Base-by-base conservation (phyloP, 2,888 invertebrate species). In the Meliscaeva auricollis region DNA sequence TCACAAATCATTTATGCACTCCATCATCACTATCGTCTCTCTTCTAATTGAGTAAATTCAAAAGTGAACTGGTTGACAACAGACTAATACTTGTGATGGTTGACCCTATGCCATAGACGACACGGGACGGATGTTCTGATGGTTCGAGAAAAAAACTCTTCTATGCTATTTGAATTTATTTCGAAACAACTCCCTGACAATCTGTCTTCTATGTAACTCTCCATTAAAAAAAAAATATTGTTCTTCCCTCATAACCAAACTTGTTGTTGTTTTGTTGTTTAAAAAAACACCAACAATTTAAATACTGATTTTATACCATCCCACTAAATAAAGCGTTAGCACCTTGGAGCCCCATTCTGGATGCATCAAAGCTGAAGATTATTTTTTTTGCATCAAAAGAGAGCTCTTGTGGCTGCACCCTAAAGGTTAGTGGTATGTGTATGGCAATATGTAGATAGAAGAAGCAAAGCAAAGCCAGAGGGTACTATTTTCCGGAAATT, bases 401-500 rank as follows among this genome's bases (percentile, higher is more conserved):
- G 54, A 38, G 48, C 22, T 11, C 70, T 50, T 35, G 70, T 62
- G 79, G 79, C 58, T 84, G 84, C 72, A 80, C 48, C 70, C 30
- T 20, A 30, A 70, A 44, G 26, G 56, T 41, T 35, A 60, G 46
- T 78, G 72, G 13, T 35, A 13, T 20, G n/a, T 22, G 4, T 41
- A 46, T 64, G 46, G 60, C 26, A 41, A 22, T 26, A 26, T 9
- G 20, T 3, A 58, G 38, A 68, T 26, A 41, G 41, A 26, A 62
- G 1, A n/a, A 60, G n/a, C 13, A 26, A 7, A 44, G n/a, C n/a
- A 60, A 9, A 26, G 74, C 81, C 54, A 8, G 82, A 77, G 78
- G 83, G 78, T 74, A 79, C 80, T 85, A 73, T 85, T 88, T 83
- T 72, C 89, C 89, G 89, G 89, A 89, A 89, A 89, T 89, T 89